These are phyloP conservation scores for Digitonthophagus gazella DNA, from an alignment of 2,888 invertebrate genomes.

Conservation along the genomic window DNA sequence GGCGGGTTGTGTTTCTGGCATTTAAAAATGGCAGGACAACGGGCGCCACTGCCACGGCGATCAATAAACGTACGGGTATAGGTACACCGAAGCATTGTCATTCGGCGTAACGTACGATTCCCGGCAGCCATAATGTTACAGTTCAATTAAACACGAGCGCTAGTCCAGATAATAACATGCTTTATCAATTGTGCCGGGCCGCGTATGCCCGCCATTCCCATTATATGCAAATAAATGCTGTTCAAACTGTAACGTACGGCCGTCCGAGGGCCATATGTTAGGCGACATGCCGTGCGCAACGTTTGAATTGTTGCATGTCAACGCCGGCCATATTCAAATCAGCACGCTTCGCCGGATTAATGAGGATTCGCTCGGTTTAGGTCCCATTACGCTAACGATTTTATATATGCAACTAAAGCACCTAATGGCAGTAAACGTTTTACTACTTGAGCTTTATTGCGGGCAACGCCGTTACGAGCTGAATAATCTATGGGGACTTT, in stretches of 20 bases:
- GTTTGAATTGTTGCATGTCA: slow-evolving; percentile 9
- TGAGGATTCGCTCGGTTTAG: slow-evolving; percentile 2
- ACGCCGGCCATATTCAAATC: slow-evolving; percentile 12
- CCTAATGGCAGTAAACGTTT: not conserved
- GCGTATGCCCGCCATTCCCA: slow-evolving; percentile 45
- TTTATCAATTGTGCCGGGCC: slow-evolving; percentile 43
- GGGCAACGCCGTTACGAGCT: not conserved
- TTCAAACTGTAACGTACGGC: slow-evolving; percentile 32
- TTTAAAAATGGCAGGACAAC: not conserved
- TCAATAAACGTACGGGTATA: not conserved
- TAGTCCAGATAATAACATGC: slow-evolving; percentile 38
- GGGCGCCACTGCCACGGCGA: not conserved
- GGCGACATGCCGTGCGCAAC: slow-evolving; percentile 15
- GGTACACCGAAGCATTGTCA: not conserved
- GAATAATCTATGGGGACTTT: not conserved
- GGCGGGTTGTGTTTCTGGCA: not conserved
- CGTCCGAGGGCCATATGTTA: slow-evolving; percentile 23
- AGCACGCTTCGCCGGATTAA: slow-evolving; percentile 6
- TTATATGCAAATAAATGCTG: slow-evolving; percentile 47
- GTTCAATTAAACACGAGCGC: slow-evolving; percentile 39
- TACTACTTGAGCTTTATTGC: not conserved
- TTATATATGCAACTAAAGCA: not conserved
- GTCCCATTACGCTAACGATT: not conserved
- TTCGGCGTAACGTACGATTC: not conserved
- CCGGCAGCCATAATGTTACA: slow-evolving; percentile 31